Conservation (phyloP, 2,113 vertebrate genomes). For the Chaetops frenatus region DNA sequence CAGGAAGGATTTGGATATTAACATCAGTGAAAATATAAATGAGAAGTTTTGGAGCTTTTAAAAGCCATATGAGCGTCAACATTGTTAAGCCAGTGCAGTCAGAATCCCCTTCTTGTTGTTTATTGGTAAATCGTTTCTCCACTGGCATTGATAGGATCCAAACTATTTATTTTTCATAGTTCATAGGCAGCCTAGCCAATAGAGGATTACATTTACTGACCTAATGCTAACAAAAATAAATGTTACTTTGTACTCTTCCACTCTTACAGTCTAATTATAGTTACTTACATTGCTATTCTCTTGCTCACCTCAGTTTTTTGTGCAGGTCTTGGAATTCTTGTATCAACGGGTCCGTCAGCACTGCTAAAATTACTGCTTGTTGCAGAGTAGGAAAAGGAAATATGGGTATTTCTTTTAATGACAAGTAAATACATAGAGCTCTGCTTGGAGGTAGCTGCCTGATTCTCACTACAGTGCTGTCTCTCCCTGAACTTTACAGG, state of each 20-base stretch:
- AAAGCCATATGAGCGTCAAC: neutral
- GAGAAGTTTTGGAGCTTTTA: neutral
- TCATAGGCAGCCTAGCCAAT: neutral
- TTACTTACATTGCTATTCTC: neutral
- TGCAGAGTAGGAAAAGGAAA: neutral
- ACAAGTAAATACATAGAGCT: neutral
- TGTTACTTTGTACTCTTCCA: constrained; percentile 14
- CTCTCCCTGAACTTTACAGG: neutral
- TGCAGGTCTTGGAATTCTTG: neutral
- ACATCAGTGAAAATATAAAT: neutral
- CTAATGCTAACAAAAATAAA: constrained; percentile 14
- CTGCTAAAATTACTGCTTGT: neutral
- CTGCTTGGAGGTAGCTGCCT: neutral
- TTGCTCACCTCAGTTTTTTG: neutral
- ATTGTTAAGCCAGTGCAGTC: neutral
- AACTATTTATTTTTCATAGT: neutral
- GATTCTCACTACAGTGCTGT: neutral
- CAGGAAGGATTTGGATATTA: neutral
- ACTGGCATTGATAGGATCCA: neutral
- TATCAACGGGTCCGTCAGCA: neutral
- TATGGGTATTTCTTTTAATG: neutral
- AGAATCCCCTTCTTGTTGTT: neutral
- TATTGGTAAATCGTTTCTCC: neutral
- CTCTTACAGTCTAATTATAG: constrained; percentile 20
- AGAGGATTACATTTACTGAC: neutral